A percentile compares a stretch with the other conserved stretches of the same genome.
Conservation (phyloP, 2,888 invertebrate genomes). For the Mactromeris polynyma region DNA sequence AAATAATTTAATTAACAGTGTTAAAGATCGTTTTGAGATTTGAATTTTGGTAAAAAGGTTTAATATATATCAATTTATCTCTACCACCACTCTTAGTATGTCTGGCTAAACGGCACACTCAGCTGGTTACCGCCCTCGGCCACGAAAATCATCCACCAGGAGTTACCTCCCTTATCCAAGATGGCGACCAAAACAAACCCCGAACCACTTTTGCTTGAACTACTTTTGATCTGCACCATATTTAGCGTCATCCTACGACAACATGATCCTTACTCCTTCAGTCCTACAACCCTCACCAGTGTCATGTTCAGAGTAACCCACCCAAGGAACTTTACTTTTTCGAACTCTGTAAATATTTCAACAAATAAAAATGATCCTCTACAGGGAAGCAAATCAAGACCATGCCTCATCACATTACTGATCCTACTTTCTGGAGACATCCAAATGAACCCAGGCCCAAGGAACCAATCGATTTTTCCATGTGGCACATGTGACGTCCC, state of each 20-base stretch:
- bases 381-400: background rate
- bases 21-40: no score
- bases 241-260: background rate
- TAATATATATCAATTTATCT: no score
- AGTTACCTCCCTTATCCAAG: conserved; percentile 11
- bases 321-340: background rate
- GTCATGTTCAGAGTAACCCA: background rate
- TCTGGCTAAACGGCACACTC: background rate
- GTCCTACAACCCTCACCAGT: background rate
- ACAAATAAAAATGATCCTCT: background rate
- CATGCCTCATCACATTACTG: background rate
- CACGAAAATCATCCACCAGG: background rate
- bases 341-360: background rate
- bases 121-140: conserved; percentile 12
- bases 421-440: conserved; percentile 2
- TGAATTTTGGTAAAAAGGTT: no score
- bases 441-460: conserved; percentile 15
- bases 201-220: no score
- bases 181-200: background rate
- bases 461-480: conserved; percentile 44
- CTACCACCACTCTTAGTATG: background rate
- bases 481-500: conserved; percentile 46
- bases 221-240: background rate
- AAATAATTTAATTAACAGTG: no score
- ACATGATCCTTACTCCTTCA: background rate